Base-by-base conservation (phyloP, 2,888 invertebrate species). In the Blomia tropicalis region DNA sequence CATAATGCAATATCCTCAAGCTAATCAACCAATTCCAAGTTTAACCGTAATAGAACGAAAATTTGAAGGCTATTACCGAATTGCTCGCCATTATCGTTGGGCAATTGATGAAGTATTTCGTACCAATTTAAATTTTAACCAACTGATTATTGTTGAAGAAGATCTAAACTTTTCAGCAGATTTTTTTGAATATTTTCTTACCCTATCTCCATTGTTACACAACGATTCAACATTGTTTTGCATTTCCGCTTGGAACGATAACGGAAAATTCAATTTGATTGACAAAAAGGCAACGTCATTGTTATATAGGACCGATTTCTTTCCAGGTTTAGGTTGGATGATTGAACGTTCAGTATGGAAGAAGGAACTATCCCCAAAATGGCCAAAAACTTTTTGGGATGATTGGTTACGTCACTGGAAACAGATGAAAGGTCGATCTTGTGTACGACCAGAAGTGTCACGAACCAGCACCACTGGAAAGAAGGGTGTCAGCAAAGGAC, bases 121-220 rank as follows among this genome's bases (percentile, higher is more conserved):
- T n/a, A 25, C 22, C 2, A 19, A 47, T 47, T 23, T 23, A 11
- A 22, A 14, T 2, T 47, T 47, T n/a, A 19, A 47, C 7, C 25
- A 56, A 36, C 29, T 56, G 29, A 56, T 56, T 22, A 36, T 56
- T 4, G 29, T 56, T 3, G 56, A 56, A 31, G 56, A 56, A n/a
- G 56, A 56, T 56, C 56, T 56, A 2, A 56, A 31, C 29, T 56
- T 56, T 36, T 56, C 56, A 2, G 30, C 56, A 2, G 56, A 56
- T 25, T 56, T 56, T 31, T 56, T 56, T 22, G 56, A 56, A 25
- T 56, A 56, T 25, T 56, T 56, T 27, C 7, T 56, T n/a, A 23
- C 56, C 1, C 4, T 56, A 4, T n/a, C 32, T 17, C 25, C 56
- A 2, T 30, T 56, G 2, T 23, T 56, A 2, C n/a, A 31, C 19